phyloP scores from a whole-genome alignment of 2,888 invertebrate species.

The Nebria salina region DNA sequence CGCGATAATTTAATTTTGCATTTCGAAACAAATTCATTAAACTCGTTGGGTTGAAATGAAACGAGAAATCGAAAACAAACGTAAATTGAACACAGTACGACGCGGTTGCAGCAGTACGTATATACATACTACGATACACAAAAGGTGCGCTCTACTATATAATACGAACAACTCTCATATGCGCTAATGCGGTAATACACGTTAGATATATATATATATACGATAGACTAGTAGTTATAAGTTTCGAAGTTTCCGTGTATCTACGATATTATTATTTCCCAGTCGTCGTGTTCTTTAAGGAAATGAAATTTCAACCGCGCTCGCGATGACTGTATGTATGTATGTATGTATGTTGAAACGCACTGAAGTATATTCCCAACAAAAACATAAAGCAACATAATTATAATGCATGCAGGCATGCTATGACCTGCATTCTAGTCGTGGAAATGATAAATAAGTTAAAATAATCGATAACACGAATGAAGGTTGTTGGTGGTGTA shows the following conservation, averaged over 20 bases:
- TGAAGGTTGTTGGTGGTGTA: constrained; percentile 15
- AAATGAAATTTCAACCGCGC: constrained; percentile 35
- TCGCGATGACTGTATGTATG: background rate
- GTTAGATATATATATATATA: too few species aligned
- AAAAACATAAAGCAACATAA: constrained; percentile 43
- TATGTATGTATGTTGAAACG: background rate
- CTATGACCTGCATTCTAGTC: constrained; percentile 44
- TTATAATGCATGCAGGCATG: constrained; percentile 46
- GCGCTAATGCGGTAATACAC: constrained; percentile 3
- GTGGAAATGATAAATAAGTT: constrained; percentile 42
- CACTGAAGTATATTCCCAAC: constrained; percentile 41
- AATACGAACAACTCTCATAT: too few species aligned
- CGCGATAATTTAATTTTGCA: background rate
- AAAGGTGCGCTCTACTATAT: too few species aligned
- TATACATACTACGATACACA: too few species aligned
- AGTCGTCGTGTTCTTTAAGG: constrained; percentile 16
- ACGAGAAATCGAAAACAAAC: too few species aligned
- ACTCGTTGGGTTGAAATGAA: too few species aligned
- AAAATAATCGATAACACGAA: constrained; percentile 41
- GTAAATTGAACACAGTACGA: too few species aligned
- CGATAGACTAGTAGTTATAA: background rate
- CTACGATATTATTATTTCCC: background rate
- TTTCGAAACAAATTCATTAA: too few species aligned
- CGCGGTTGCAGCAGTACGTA: too few species aligned
- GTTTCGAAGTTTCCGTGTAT: constrained; percentile 7